Conservation (phyloP, 2,113 vertebrate genomes). For the Pycnonotus jocosus region DNA sequence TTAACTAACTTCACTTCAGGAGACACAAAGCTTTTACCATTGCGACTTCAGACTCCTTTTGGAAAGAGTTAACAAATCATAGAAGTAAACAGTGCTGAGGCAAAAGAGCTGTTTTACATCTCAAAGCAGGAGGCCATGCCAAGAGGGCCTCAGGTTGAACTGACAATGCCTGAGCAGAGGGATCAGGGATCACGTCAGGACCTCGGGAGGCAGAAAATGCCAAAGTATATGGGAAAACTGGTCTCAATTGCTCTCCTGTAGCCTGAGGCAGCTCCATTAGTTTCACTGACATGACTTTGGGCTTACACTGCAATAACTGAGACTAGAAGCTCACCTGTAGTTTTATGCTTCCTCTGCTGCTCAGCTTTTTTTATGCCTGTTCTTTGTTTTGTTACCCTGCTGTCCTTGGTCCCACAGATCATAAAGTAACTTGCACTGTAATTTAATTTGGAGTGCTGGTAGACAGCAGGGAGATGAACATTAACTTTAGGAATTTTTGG, state of each 20-base stretch:
- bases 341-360: neutral
- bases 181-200: neutral
- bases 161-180: neutral
- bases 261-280: neutral
- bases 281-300: neutral
- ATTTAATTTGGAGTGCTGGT: neutral
- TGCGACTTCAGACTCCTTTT: neutral
- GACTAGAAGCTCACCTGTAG: neutral
- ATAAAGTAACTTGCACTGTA: neutral
- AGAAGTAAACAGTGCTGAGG: neutral
- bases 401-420: neutral
- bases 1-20: neutral
- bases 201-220: neutral
- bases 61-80: neutral
- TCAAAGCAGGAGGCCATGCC: neutral
- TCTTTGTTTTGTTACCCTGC: neutral
- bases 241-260: neutral
- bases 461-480: neutral
- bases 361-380: neutral
- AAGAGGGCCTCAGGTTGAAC: neutral
- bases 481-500: neutral
- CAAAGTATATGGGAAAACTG: neutral
- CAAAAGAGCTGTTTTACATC: neutral
- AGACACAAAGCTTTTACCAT: neutral
- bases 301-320: neutral